These are phyloP conservation scores for Megaceryle torquata DNA, from an alignment of 2,113 vertebrate species.

Conservation along the genomic window DNA sequence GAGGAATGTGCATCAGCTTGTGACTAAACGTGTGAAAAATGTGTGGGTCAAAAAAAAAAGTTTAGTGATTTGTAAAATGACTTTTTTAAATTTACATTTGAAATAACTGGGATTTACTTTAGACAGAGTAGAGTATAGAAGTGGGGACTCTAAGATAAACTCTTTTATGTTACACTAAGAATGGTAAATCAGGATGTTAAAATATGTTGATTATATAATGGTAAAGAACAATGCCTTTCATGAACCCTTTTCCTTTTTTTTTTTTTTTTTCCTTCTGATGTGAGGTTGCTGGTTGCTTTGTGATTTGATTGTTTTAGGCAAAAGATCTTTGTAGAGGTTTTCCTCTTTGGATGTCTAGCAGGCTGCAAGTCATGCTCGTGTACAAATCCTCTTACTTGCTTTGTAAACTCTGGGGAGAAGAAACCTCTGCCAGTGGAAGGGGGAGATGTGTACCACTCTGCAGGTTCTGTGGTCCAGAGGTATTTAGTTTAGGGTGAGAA, in stretches of 20 bases:
- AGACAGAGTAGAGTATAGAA: not conserved
- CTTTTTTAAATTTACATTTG: not conserved
- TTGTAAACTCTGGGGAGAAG: not conserved
- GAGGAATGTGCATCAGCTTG: not conserved
- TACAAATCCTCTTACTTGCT: not conserved
- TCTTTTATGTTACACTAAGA: not conserved
- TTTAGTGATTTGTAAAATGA: not conserved
- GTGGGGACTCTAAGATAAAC: not conserved
- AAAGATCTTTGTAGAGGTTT: not conserved
- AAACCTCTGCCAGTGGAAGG: not conserved
- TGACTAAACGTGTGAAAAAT: not conserved
- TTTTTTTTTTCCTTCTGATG: not conserved
- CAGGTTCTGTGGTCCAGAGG: not conserved
- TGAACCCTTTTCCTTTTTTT: not conserved
- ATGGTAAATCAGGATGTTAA: not conserved
- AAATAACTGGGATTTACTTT: not conserved
- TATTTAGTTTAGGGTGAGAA: not conserved
- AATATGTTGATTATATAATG: not conserved
- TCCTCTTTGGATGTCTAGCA: not conserved
- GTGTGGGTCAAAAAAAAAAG: not conserved
- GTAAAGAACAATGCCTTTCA: not conserved
- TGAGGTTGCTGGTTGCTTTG: not conserved
- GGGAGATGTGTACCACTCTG: not conserved
- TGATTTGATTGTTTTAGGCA: not conserved
- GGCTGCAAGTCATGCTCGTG: not conserved